Base-by-base conservation (phyloP, 2,888 invertebrate species). In the Keiferia lycopersicella region DNA sequence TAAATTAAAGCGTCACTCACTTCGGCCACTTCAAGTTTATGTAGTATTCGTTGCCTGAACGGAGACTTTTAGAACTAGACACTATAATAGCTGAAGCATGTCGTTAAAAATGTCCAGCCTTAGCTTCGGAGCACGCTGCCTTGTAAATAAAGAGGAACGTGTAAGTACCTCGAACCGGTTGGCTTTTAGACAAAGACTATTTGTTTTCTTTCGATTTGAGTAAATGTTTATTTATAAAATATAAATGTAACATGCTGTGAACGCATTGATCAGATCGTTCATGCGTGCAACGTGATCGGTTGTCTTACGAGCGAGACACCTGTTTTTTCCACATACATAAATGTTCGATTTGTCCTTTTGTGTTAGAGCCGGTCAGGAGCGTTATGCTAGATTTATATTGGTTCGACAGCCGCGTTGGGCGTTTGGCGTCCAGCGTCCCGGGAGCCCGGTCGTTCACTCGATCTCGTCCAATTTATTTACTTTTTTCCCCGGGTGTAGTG, bases 401-500 rank as follows among this genome's bases (percentile, higher is more conserved):
- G 39, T 61, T 62, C 53, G 51, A 62, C 53, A 62, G 53, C 62
- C 53, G 51, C 51, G 39, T 77, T 75, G 75, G 76, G 73, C 75
- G 79, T 71, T 73, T 70, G 71, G 73, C 71, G 74, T 75, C 69
- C 72, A 74, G 71, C 74, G 76, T 76, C 76, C 75, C 78, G 69
- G 76, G 72, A 78, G 79, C 74, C 70, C 78, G 80, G 82, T 77
- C 83, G 82, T 81, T 85, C 82, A 81, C 85, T 84, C 80, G 80
- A 82, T 80, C 80, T 79, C 81, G 77, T 84, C 83, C 86, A 86
- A 88, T 88, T 86, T 88, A 87, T 89, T 83, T 81, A 83, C 82
- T 88, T 88, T 86, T 88, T 88, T 86, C 83, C 81, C 79, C 77
- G 82, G 74, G 90, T 91, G 83, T 89, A 84, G 84, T 86, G 87